Percentiles rank a stretch among this genome's conserved stretches.
Conservation (phyloP, 2,113 vertebrate genomes). For the Syrrhaptes paradoxus region DNA sequence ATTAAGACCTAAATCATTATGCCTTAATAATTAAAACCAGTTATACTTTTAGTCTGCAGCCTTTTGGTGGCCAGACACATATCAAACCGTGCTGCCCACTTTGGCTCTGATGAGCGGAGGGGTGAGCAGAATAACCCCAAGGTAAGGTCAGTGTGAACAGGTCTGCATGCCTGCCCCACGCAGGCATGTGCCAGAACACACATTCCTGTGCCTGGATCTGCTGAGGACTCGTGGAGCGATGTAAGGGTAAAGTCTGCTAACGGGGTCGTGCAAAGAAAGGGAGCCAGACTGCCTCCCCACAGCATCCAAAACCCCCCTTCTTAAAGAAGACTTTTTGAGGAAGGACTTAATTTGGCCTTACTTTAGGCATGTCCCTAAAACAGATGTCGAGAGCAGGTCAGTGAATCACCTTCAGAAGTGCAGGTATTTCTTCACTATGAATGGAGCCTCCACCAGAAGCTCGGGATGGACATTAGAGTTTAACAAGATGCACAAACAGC, state of each 20-base stretch:
- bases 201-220: background rate
- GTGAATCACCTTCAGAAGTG: background rate
- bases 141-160: background rate
- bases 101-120: background rate
- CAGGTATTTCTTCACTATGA: background rate
- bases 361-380: background rate
- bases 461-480: background rate
- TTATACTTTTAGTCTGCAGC: conserved; percentile 23
- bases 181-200: background rate
- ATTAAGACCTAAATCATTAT: conserved; percentile 53
- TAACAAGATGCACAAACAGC: background rate
- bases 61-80: conserved; percentile 11
- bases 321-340: background rate
- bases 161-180: background rate
- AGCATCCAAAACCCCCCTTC: background rate
- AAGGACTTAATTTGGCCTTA: background rate
- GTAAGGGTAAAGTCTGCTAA: background rate
- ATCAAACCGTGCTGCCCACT: background rate
- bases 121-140: background rate
- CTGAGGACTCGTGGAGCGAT: background rate
- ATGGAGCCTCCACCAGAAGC: background rate
- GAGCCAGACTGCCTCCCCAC: background rate
- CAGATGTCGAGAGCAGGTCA: background rate
- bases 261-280: background rate
- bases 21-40: conserved; percentile 56